phyloP scores from a whole-genome alignment of 1,140 invertebrate genomes.

The Cotesia vestalis region DNA sequence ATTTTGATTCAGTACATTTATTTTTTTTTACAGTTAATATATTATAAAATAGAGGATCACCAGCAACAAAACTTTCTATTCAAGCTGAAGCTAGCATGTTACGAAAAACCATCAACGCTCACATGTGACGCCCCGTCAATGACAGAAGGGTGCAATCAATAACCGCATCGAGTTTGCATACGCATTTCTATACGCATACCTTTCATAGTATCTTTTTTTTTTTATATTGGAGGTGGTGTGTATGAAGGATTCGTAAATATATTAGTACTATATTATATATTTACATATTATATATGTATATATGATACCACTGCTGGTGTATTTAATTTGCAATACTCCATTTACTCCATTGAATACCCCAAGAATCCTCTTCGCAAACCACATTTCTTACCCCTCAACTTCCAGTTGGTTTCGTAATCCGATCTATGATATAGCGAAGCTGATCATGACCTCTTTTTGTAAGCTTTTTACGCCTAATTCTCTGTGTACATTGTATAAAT shows the following conservation, averaged over 20 bases:
- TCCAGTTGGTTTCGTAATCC: slow-evolving; percentile 47
- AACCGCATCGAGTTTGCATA: slow-evolving; percentile 58
- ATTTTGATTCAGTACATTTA: not conserved
- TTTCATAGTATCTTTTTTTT: slow-evolving; percentile 28
- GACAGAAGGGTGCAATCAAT: slow-evolving; percentile 59
- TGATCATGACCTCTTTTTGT: slow-evolving; percentile 18
- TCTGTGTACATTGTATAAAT: slow-evolving; percentile 6
- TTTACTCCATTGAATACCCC: slow-evolving; percentile 58
- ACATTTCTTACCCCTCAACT: slow-evolving; percentile 46
- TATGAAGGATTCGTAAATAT: slow-evolving; percentile 16
- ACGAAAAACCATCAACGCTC: slow-evolving; percentile 47
- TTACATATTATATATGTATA: not conserved
- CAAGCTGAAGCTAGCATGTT: slow-evolving; percentile 15
- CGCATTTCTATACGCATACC: slow-evolving; percentile 47
- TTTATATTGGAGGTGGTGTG: slow-evolving; percentile 9
- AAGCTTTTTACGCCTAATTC: slow-evolving; percentile 44
- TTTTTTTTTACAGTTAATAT: slow-evolving; percentile 1
- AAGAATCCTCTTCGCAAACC: slow-evolving; percentile 46
- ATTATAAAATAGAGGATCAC: not conserved
- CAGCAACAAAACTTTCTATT: not conserved
- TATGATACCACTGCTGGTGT: slow-evolving; percentile 36
- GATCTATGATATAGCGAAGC: slow-evolving; percentile 32
- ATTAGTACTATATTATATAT: slow-evolving; percentile 19
- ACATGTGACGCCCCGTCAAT: slow-evolving; percentile 56
- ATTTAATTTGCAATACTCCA: slow-evolving; percentile 59